Conservation (phyloP, 2,113 vertebrate genomes). For the Ailurus styani region DNA sequence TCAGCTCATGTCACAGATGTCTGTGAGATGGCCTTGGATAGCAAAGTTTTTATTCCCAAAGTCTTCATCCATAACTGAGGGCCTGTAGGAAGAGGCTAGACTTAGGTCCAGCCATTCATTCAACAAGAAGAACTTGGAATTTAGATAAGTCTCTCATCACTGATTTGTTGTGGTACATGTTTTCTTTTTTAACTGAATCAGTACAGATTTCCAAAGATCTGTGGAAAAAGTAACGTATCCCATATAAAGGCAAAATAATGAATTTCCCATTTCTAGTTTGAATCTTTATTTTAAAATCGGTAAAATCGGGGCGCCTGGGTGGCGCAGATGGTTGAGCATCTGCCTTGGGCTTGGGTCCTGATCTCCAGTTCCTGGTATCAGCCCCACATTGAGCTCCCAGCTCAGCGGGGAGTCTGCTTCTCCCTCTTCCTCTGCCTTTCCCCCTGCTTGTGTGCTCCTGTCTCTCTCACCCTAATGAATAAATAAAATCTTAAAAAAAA, state of each 20-base stretch:
- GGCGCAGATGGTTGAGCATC: too few relatives aligned
- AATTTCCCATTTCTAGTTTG: neutral
- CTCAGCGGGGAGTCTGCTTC: too few relatives aligned
- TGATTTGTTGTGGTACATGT: neutral
- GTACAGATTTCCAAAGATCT: neutral
- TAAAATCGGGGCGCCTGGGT: too few relatives aligned
- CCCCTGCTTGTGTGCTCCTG: too few relatives aligned
- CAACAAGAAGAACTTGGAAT: conserved; percentile 14
- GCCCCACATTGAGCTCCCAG: too few relatives aligned
- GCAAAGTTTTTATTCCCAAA: neutral
- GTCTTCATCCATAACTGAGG: neutral
- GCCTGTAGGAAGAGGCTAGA: neutral
- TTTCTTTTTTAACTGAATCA: neutral
- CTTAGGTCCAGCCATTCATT: neutral
- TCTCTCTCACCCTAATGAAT: too few relatives aligned
- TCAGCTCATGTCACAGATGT: neutral
- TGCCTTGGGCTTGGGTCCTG: too few relatives aligned
- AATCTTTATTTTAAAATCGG: neutral
- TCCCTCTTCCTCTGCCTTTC: too few relatives aligned
- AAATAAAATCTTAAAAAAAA: too few relatives aligned
- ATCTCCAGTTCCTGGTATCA: too few relatives aligned
- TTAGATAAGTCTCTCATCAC: neutral
- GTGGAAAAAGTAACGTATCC: neutral
- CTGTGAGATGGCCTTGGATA: neutral
- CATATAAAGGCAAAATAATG: neutral